Percentiles rank a stretch among this genome's conserved stretches.
Evolutionary conservation across 2,888 invertebrate genomes (phyloP).

Genomic region (Harpalus rubripes): DNA sequence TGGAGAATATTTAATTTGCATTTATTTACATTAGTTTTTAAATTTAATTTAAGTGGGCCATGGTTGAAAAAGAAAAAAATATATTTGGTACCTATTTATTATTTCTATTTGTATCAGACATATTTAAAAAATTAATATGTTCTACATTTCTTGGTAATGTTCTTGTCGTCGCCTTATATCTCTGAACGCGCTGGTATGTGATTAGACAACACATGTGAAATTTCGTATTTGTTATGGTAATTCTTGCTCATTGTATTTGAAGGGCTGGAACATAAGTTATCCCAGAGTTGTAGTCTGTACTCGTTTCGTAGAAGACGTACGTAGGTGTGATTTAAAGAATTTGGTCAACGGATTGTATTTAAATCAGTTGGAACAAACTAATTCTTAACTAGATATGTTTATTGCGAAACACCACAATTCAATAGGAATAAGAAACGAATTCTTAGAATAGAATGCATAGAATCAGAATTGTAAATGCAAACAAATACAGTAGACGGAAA

Average conservation of each 20-base stretch:
- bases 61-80: no score
- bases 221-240: constrained; percentile 41
- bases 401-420: constrained; percentile 17
- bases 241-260: constrained; percentile 22
- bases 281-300: neutral
- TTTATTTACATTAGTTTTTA: no score
- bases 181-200: neutral
- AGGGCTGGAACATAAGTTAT: constrained; percentile 1
- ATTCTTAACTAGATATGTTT: constrained; percentile 19
- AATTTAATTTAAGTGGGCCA: no score
- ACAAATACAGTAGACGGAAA: neutral
- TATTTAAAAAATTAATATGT: no score
- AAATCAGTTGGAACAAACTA: constrained; percentile 28
- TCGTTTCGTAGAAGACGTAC: constrained; percentile 10
- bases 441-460: neutral
- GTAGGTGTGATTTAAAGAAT: constrained; percentile 45
- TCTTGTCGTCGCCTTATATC: neutral
- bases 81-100: no score
- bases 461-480: neutral
- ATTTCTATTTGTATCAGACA: no score
- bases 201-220: constrained; percentile 37
- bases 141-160: neutral
- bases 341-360: constrained; percentile 37
- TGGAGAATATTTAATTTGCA: no score
- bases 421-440: constrained; percentile 3